phyloP scores from a whole-genome alignment of 1,140 invertebrate species.

The Littorina saxatilis region DNA sequence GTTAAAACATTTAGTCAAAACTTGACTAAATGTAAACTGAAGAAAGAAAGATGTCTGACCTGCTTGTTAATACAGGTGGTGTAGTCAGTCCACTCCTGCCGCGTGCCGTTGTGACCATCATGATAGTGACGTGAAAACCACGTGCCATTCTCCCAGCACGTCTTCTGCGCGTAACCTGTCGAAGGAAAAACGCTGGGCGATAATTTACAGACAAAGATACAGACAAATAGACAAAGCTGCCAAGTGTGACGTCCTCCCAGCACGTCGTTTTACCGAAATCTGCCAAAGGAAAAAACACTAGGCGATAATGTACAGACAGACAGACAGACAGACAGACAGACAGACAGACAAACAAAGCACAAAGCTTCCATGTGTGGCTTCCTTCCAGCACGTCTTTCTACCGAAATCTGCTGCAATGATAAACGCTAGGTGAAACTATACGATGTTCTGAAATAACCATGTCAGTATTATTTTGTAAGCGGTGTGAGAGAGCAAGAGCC shows the following conservation, averaged over 20 bases:
- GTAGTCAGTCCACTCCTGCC: constrained; percentile 52
- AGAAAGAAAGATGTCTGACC: no score
- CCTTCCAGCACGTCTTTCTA: no score
- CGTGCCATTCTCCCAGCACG: constrained; percentile 44
- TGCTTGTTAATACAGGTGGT: constrained; percentile 51
- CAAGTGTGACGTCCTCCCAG: no score
- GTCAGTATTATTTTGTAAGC: no score
- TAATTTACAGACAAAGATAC: neutral
- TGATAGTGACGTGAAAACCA: constrained; percentile 44
- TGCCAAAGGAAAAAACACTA: neutral
- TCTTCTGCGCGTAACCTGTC: constrained; percentile 49
- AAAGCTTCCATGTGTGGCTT: no score
- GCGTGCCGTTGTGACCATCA: constrained; percentile 3
- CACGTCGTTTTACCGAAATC: no score
- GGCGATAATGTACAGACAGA: neutral
- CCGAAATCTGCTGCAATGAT: no score
- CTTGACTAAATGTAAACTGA: no score
- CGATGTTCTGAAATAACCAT: no score
- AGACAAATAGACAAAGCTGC: neutral
- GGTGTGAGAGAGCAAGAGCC: no score
- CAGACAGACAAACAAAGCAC: neutral
- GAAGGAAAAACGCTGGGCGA: neutral
- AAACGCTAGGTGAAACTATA: no score
- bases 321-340: constrained; percentile 10
- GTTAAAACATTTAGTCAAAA: no score